These are phyloP conservation scores for Callaeas wilsoni DNA, from an alignment of 2,113 vertebrate genomes.

Conservation along the genomic window DNA sequence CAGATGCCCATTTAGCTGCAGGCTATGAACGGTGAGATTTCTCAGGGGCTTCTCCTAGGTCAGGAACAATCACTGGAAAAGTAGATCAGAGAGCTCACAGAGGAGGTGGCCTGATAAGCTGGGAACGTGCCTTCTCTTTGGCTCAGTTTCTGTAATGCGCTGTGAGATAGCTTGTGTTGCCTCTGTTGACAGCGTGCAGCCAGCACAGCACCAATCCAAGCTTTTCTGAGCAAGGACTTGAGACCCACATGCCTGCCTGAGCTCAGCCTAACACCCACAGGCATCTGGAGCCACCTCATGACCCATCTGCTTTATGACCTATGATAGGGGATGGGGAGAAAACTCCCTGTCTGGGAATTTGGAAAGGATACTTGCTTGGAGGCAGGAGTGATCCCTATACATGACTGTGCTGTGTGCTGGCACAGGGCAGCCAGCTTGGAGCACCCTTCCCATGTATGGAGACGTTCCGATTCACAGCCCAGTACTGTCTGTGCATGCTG, in stretches of 20 bases:
- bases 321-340: background rate
- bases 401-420: accelerated
- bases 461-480: background rate
- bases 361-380: background rate
- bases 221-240: background rate
- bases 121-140: constrained; percentile 47
- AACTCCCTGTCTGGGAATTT: background rate
- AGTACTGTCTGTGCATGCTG: accelerated
- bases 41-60: constrained; percentile 64
- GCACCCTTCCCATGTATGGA: accelerated
- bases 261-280: background rate
- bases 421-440: background rate
- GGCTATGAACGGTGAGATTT: constrained; percentile 49
- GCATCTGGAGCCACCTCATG: background rate
- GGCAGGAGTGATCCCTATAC: background rate
- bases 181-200: background rate
- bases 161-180: background rate
- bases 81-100: constrained; percentile 65
- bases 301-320: background rate
- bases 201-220: background rate
- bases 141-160: constrained; percentile 58
- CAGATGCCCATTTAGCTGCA: constrained; percentile 6
- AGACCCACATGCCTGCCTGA: background rate
- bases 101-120: constrained; percentile 64
- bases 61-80: constrained; percentile 60